phyloP scores from a whole-genome alignment of 2,888 invertebrate genomes.

The Adelognathus sp. region DNA sequence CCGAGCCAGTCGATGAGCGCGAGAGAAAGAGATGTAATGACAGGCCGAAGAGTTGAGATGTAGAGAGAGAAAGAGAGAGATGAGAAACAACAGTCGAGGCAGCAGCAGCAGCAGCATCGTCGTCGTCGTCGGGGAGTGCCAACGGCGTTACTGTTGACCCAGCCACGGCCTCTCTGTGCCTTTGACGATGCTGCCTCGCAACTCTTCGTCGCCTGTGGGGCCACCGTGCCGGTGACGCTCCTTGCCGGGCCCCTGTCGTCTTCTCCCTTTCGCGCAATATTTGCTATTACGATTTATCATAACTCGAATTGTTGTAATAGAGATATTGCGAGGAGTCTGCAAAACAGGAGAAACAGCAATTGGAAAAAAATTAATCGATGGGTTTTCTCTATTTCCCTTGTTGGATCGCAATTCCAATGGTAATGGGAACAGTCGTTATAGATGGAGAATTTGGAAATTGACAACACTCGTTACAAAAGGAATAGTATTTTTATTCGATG shows the following conservation, averaged over 20 bases:
- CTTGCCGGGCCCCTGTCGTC: conserved; percentile 59
- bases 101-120: conserved; percentile 57
- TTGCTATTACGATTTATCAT: not conserved
- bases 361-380: not conserved
- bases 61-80: conserved; percentile 53
- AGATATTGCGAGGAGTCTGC: not conserved
- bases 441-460: too few species aligned
- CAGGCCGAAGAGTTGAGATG: not conserved
- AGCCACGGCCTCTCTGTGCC: conserved; percentile 65
- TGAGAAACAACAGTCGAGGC: conserved; percentile 34
- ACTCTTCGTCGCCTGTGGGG: conserved; percentile 19
- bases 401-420: too few species aligned
- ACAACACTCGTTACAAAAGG: too few species aligned
- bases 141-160: conserved; percentile 80
- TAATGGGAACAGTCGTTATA: too few species aligned
- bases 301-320: not conserved
- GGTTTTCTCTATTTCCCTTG: not conserved
- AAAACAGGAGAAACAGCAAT: not conserved
- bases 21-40: conserved; percentile 15
- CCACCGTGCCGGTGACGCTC: conserved; percentile 32
- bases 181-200: not conserved
- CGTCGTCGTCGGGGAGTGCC: conserved; percentile 77
- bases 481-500: too few species aligned
- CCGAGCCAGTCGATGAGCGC: not conserved
- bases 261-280: not conserved